Base-by-base conservation (phyloP, 2,797 vertebrate species). In the Cirrhinus mrigala region DNA sequence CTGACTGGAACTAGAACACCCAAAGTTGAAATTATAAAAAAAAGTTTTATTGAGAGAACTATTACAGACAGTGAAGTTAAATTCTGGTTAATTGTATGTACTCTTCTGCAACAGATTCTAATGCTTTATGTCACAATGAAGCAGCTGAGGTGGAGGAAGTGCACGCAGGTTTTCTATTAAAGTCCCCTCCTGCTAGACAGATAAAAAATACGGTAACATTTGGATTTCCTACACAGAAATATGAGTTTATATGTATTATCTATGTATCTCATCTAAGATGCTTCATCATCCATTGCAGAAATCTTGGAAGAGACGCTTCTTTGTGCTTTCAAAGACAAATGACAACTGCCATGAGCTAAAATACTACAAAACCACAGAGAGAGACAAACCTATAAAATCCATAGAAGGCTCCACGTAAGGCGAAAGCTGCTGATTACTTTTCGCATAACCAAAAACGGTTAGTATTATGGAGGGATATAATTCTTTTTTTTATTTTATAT, bases 271-370 rank as follows among this genome's bases (percentile, higher is more conserved):
- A 68, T 27, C 16, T 12, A 29, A 75, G 48, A 9, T 0, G 0
- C 54, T 52, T 66, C 44, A 50, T 33, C 15, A 3, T 66, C 20
- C 0, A 18, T 60, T 90, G 64, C 91, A 96, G 96, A 81, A 74
- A 74, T 95, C 94, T 70, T 98, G 97, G 97, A 98, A 97, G 91
- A 96, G 24, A 54, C 94, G 97, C 1, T 94, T 92, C 88, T 98
- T 97, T 84, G 79, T 96, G 84, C 92, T 98, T 81, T 94, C 89
- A 83, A 94, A 95, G 91, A 89, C 86, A 87, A 86, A 15, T 6
- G 89, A 92, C 20, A 77, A 90, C 2, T 83, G 88, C 5, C 91
- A 96, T 79, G 86, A 90, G 2, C 91, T 98, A 82, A 95, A 93
- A 86, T 98, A 98, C 90, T 97, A 95, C 89, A 96, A 89, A 92